These are phyloP conservation scores for Zonitis immaculata DNA, from an alignment of 2,888 invertebrate genomes.

Conservation along the genomic window DNA sequence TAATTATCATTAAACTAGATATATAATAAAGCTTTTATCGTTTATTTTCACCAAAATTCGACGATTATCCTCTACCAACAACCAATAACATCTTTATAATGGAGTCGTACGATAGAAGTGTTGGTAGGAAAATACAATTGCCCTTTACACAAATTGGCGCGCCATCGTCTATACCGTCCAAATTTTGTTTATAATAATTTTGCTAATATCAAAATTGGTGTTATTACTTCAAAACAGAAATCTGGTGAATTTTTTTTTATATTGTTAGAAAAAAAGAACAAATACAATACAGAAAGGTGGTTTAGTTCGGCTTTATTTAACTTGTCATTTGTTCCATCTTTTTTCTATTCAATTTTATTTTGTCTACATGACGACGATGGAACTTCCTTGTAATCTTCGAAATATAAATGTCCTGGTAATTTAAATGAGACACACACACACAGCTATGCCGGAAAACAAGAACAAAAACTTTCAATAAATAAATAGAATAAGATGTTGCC, in stretches of 20 bases:
- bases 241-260: too few species aligned
- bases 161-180: too few species aligned
- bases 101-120: too few species aligned
- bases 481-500: background rate
- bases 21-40: background rate
- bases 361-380: background rate
- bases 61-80: background rate
- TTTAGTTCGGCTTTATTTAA: too few species aligned
- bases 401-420: slow-evolving; percentile 3
- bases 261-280: too few species aligned
- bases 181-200: too few species aligned
- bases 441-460: background rate
- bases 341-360: background rate
- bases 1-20: background rate
- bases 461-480: background rate
- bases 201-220: too few species aligned
- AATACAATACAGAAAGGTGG: too few species aligned
- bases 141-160: too few species aligned
- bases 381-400: slow-evolving; percentile 3
- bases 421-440: slow-evolving; percentile 2
- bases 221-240: too few species aligned
- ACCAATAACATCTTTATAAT: background rate
- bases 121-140: too few species aligned
- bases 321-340: background rate
- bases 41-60: background rate